Evolutionary conservation across 2,797 vertebrate species (phyloP).

Genomic region (Cossypha dichroa): DNA sequence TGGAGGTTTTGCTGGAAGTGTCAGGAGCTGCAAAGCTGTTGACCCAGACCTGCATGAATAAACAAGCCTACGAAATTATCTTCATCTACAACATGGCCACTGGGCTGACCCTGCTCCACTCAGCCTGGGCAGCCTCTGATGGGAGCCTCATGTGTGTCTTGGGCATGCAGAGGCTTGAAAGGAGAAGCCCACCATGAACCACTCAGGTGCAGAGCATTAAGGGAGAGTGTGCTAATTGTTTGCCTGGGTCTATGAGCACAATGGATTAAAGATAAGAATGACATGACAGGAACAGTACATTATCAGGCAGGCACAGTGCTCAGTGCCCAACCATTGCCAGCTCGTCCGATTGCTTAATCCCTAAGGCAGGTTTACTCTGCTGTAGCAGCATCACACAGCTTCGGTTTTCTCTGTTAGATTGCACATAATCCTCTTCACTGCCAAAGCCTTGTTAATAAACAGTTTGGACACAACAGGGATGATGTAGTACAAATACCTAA

Average conservation of each 20-base stretch:
- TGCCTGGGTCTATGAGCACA: background rate
- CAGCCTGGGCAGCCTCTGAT: background rate
- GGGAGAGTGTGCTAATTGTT: background rate
- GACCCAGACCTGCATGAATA: background rate
- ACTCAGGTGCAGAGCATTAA: background rate
- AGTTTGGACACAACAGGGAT: background rate
- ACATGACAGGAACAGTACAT: background rate
- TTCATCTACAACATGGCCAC: rapidly evolving
- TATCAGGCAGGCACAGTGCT: background rate
- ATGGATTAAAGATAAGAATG: background rate
- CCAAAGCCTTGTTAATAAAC: background rate
- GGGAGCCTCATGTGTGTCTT: rapidly evolving
- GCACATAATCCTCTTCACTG: background rate
- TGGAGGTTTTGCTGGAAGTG: background rate
- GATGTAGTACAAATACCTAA: background rate
- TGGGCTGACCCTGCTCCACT: background rate
- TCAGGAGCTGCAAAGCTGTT: background rate
- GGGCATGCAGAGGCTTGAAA: background rate
- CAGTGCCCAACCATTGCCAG: rapidly evolving
- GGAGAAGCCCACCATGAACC: background rate
- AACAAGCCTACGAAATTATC: background rate
- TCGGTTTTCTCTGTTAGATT: background rate
- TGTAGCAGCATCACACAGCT: background rate
- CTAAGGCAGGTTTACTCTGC: background rate
- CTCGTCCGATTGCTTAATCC: background rate